Base-by-base conservation (phyloP, 2,888 invertebrate genomes). In the Nycteola revayana region DNA sequence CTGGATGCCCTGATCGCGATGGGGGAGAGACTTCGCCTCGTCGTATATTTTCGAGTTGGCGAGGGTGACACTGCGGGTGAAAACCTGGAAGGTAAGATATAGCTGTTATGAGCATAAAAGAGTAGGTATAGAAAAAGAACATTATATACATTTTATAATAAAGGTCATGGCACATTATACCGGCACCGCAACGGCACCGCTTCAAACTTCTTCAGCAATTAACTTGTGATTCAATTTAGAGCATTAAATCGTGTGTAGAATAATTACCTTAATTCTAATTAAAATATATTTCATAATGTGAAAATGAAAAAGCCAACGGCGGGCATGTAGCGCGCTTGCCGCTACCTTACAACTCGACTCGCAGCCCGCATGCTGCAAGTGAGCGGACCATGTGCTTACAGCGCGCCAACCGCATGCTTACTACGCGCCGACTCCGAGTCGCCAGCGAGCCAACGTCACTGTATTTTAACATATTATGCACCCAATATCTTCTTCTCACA, bases 21-120 rank as follows among this genome's bases (percentile, higher is more conserved):
- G 8, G 97, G 97, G 47, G 96, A 97, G 60, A 96, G 92, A 57
- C 97, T 97, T 37, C 96, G 93, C 59, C 95, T 90, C 28, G 94
- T 94, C 43, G 94, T 92, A 77, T 94, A 95, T 30, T 94, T 95
- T 44, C 97, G 90, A 14, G 96, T 96, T 1, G 97, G 97, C 46
- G 96, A 96, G 10, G 96, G 96, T 5, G 95, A 95, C 22, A 94
- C 91, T 47, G 80, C 90, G 20, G 91, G 73, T 2, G 91, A 90
- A 75, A 72, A 90, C 80, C 91, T 76, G 77, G 1, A 57, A 55
- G 2, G 0, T 1, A 23, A 7, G 5, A 7, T 7, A 14, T 14
- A 14, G 14, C 14, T 14, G n/a, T 11, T 20, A 7, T 7, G 8
- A n/a, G 25, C n/a, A 21, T 5, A 7, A 21, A 5, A 21, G 21